A percentile compares a stretch with the other conserved stretches of the same genome.
These are phyloP conservation scores for Spheniscus mendiculus DNA, from an alignment of 2,113 vertebrate species.

Conservation along the genomic window DNA sequence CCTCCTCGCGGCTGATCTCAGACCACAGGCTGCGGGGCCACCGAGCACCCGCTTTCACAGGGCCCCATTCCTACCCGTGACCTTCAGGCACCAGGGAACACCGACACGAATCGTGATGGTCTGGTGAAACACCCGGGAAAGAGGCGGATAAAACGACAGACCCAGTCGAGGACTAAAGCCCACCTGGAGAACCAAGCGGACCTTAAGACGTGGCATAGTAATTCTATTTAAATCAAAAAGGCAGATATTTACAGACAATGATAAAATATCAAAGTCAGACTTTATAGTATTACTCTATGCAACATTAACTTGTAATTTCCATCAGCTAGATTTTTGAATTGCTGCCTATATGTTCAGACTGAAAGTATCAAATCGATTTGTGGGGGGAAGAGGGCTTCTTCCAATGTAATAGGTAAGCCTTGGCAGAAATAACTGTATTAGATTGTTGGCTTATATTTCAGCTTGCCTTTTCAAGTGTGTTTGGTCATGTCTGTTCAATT, in stretches of 20 bases:
- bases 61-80: background rate
- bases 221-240: slow-evolving; percentile 6
- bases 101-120: fast-evolving
- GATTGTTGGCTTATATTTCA: background rate
- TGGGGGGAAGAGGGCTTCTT: background rate
- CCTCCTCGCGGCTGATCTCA: fast-evolving
- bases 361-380: background rate
- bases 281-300: background rate
- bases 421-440: background rate
- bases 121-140: background rate
- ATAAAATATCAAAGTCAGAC: background rate
- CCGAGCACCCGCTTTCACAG: background rate
- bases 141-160: fast-evolving
- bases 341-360: background rate
- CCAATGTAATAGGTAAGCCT: background rate
- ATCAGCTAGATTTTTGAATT: background rate
- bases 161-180: fast-evolving
- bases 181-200: background rate
- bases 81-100: background rate
- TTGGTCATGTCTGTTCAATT: background rate
- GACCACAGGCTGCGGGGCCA: fast-evolving
- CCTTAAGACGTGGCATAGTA: background rate
- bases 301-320: background rate
- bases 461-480: background rate
- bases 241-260: background rate